A percentile compares a stretch with the other conserved stretches of the same genome.
Conservation (phyloP, 2,113 vertebrate genomes). For the Aegithalos caudatus region DNA sequence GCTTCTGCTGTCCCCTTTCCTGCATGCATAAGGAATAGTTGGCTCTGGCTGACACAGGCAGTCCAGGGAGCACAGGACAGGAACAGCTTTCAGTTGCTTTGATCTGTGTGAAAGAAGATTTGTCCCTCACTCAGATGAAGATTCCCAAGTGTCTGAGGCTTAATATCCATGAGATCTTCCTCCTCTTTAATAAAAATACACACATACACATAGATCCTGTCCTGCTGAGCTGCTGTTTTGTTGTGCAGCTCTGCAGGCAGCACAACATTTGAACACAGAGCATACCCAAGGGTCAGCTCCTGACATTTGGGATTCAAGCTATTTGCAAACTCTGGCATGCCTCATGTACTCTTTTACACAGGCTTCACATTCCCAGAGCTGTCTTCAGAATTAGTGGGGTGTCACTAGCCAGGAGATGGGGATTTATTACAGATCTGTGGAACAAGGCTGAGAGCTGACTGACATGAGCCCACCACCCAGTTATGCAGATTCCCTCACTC, state of each 20-base stretch:
- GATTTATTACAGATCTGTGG: neutral
- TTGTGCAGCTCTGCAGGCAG: neutral
- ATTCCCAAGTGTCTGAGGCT: neutral
- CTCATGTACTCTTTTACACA: neutral
- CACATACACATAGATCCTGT: neutral
- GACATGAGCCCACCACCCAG: neutral
- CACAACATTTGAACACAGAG: neutral
- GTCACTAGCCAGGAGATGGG: neutral
- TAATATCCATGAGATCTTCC: neutral
- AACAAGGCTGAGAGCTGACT: neutral
- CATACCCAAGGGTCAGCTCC: neutral
- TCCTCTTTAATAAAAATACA: neutral
- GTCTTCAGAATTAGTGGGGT: neutral
- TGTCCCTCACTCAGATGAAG: neutral
- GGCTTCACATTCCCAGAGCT: neutral
- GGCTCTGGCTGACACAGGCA: neutral
- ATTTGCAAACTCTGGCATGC: neutral
- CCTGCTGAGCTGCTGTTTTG: neutral
- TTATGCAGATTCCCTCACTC: neutral
- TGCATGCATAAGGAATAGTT: rapidly evolving
- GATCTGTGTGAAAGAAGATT: neutral
- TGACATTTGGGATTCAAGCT: neutral
- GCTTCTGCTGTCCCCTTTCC: neutral
- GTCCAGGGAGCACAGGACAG: neutral
- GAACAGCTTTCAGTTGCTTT: neutral